Evolutionary conservation across 2,888 invertebrate species (phyloP).

Genomic region (Tetragonula carbonaria): DNA sequence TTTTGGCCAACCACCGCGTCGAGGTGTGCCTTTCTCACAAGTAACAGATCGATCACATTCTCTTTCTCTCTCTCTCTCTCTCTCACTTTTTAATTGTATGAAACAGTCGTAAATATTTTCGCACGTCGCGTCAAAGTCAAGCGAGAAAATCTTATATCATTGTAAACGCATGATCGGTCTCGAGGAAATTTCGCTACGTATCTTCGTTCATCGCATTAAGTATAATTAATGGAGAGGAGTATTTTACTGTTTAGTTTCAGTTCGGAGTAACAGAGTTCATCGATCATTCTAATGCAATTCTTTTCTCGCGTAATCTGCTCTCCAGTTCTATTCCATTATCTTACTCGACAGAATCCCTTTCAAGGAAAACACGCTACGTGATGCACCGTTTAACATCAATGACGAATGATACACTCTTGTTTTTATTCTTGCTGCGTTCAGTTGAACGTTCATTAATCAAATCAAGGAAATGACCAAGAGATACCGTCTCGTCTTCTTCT

Average conservation of each 20-base stretch:
- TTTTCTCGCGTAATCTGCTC: constrained; percentile 66
- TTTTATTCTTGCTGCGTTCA: constrained; percentile 46
- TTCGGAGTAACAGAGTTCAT: constrained; percentile 49
- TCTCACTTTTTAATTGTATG: background rate
- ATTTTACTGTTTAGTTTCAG: constrained; percentile 36
- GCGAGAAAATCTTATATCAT: background rate
- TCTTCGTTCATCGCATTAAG: constrained; percentile 19
- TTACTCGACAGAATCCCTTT: constrained; percentile 58
- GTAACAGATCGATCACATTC: background rate
- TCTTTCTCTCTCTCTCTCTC: no score
- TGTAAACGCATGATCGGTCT: background rate
- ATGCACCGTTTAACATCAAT: constrained; percentile 61
- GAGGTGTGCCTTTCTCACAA: background rate
- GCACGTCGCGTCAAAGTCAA: background rate
- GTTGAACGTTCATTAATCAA: constrained; percentile 58
- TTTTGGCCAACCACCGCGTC: constrained; percentile 6
- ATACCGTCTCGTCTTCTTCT: constrained; percentile 29
- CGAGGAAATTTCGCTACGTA: background rate
- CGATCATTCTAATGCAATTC: constrained; percentile 66
- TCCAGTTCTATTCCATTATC: constrained; percentile 70
- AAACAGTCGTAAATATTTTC: background rate
- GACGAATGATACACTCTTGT: constrained; percentile 67
- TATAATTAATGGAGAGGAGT: constrained; percentile 45
- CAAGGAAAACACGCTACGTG: constrained; percentile 49
- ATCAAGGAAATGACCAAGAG: constrained; percentile 18